Percentiles rank a stretch among this genome's conserved stretches.
These are phyloP conservation scores for Lasiurus borealis DNA, from an alignment of 2,113 vertebrate species.

Conservation along the genomic window DNA sequence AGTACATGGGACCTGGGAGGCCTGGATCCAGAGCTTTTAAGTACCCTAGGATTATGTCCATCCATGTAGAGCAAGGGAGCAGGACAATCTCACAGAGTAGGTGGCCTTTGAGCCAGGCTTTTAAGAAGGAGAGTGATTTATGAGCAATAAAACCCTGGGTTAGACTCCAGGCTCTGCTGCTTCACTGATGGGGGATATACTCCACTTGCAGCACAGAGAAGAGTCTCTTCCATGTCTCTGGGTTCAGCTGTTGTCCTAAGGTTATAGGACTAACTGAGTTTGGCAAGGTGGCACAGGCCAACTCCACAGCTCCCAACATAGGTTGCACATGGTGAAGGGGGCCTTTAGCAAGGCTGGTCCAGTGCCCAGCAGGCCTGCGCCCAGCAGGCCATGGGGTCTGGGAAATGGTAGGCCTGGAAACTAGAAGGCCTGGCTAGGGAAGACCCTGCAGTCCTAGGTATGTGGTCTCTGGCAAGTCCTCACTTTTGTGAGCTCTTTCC, in stretches of 20 bases:
- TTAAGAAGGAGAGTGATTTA: not conserved
- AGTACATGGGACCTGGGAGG: not conserved
- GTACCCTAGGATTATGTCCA: not conserved
- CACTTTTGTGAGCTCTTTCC: not conserved
- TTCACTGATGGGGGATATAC: not conserved
- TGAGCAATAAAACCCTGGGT: not conserved
- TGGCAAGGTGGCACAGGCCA: not conserved
- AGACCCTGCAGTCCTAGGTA: not conserved
- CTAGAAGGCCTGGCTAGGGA: not conserved
- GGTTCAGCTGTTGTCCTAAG: not conserved
- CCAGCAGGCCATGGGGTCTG: not conserved
- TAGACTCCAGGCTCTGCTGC: not conserved
- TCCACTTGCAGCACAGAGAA: no score
- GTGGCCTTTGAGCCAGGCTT: not conserved
- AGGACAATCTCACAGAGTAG: not conserved
- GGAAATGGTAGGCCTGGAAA: not conserved
- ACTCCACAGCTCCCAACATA: not conserved
- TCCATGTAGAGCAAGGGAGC: not conserved
- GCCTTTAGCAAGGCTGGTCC: not conserved
- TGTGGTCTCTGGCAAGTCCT: not conserved
- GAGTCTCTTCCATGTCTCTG: not conserved
- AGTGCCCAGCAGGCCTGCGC: not conserved
- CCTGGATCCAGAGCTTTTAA: not conserved
- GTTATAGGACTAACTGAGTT: not conserved
- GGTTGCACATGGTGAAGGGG: not conserved